Evolutionary conservation across 2,113 vertebrate species (phyloP).

Genomic region (Pedetes capensis): DNA sequence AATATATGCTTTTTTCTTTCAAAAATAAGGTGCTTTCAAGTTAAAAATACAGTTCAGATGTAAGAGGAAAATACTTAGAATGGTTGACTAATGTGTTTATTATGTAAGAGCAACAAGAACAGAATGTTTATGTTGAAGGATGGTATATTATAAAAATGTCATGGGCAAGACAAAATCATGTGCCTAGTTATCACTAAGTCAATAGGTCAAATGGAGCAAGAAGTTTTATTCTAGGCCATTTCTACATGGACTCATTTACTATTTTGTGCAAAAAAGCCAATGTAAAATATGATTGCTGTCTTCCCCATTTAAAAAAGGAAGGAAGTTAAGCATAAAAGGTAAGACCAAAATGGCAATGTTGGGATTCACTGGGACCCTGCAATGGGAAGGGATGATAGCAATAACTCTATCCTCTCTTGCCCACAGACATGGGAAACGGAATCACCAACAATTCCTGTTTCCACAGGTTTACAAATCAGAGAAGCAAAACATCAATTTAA

Average conservation of each 20-base stretch:
- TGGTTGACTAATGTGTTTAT: not conserved
- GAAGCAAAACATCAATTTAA: slow-evolving; percentile 47
- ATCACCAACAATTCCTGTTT: slow-evolving; percentile 25
- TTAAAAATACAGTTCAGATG: slow-evolving; percentile 35
- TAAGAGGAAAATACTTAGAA: slow-evolving; percentile 9
- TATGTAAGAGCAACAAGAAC: slow-evolving; percentile 1
- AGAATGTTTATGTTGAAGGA: slow-evolving; percentile 25
- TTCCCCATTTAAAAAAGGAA: slow-evolving; percentile 26
- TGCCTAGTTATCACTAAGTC: slow-evolving; percentile 28
- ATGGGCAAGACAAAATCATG: slow-evolving; percentile 42
- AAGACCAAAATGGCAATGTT: not conserved
- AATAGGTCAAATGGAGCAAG: not conserved
- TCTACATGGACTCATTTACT: not conserved
- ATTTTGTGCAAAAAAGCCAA: not conserved
- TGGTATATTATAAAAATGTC: not conserved
- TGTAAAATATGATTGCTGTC: slow-evolving; percentile 18
- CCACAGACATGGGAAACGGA: slow-evolving; percentile 53
- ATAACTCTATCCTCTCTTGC: not conserved
- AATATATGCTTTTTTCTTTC: not conserved
- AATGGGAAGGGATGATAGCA: not conserved
- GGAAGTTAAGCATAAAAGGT: not conserved
- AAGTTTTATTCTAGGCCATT: slow-evolving; percentile 11
- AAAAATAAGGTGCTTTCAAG: not conserved
- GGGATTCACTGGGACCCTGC: not conserved
- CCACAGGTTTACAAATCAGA: slow-evolving; percentile 11